These are phyloP conservation scores for Myocastor coypus DNA, from an alignment of 2,113 vertebrate species.

Conservation along the genomic window DNA sequence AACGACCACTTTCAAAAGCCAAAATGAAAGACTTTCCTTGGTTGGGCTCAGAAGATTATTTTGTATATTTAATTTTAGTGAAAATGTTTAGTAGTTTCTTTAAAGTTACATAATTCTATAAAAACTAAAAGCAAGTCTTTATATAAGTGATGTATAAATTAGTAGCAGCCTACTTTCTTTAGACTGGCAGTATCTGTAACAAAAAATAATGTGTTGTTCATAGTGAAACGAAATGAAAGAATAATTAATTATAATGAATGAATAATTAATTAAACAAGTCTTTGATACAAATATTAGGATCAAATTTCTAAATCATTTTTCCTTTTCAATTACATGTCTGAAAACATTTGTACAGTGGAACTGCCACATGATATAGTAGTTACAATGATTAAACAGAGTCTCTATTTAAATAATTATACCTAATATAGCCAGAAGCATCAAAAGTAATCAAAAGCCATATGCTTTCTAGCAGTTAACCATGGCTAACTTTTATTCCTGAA, in stretches of 20 bases:
- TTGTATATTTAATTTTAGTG: slow-evolving; percentile 32
- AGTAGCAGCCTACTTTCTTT: slow-evolving; percentile 13
- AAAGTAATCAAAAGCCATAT: slow-evolving; percentile 57
- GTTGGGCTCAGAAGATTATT: not conserved
- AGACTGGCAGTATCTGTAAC: not conserved
- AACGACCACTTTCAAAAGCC: slow-evolving; percentile 47
- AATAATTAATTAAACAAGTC: slow-evolving; percentile 47
- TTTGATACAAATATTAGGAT: slow-evolving; percentile 26
- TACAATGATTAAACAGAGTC: slow-evolving; percentile 63
- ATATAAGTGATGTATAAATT: not conserved
- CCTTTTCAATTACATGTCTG: slow-evolving; percentile 48
- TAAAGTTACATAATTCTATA: slow-evolving; percentile 27
- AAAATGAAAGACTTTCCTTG: slow-evolving; percentile 52
- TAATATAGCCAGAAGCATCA: slow-evolving; percentile 15
- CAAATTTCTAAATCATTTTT: slow-evolving; percentile 52
- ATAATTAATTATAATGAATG: not conserved
- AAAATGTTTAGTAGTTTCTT: slow-evolving; percentile 60
- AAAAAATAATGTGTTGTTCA: slow-evolving; percentile 38
- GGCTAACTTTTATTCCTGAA: slow-evolving; percentile 46
- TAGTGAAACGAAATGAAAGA: not conserved
- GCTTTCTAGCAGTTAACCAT: slow-evolving; percentile 25
- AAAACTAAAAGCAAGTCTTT: slow-evolving; percentile 21
- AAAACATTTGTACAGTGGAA: slow-evolving; percentile 59
- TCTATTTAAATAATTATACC: slow-evolving; percentile 51
- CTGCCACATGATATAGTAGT: not conserved